phyloP scores from a whole-genome alignment of 2,113 vertebrate genomes.

The Pomatostomus ruficeps region DNA sequence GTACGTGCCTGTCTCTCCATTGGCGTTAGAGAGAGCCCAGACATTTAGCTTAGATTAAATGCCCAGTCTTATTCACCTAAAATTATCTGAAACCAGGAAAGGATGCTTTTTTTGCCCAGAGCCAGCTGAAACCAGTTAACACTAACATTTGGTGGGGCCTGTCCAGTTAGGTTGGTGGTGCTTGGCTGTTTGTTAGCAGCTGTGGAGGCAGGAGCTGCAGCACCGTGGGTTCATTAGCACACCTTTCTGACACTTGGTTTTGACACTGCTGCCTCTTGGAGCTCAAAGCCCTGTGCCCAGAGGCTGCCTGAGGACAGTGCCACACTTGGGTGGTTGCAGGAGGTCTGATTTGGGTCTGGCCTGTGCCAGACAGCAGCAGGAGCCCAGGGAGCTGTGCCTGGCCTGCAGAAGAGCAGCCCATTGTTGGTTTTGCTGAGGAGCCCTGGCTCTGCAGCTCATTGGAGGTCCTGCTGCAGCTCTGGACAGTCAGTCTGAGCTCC shows the following conservation, averaged over 20 bases:
- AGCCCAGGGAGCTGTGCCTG: not conserved
- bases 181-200: not conserved
- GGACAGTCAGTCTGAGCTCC: not conserved
- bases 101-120: not conserved
- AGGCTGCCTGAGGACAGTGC: not conserved
- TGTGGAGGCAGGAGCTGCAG: not conserved
- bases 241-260: not conserved
- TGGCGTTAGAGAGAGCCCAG: not conserved
- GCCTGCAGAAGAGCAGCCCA: not conserved
- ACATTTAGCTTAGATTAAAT: not conserved
- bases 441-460: not conserved
- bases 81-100: not conserved
- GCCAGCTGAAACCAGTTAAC: not conserved
- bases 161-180: fast-evolving
- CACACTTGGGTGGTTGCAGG: fast-evolving
- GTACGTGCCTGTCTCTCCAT: not conserved
- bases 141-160: not conserved
- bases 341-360: not conserved
- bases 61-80: not conserved
- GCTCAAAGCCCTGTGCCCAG: not conserved
- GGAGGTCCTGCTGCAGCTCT: not conserved
- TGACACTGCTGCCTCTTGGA: not conserved
- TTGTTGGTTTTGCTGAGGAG: not conserved
- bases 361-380: not conserved
- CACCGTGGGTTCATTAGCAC: not conserved